Percentiles rank a stretch among this genome's conserved stretches.
Conservation (phyloP, 35 echinoderm and acorn worm species). For the Lytechinus variegatus region DNA sequence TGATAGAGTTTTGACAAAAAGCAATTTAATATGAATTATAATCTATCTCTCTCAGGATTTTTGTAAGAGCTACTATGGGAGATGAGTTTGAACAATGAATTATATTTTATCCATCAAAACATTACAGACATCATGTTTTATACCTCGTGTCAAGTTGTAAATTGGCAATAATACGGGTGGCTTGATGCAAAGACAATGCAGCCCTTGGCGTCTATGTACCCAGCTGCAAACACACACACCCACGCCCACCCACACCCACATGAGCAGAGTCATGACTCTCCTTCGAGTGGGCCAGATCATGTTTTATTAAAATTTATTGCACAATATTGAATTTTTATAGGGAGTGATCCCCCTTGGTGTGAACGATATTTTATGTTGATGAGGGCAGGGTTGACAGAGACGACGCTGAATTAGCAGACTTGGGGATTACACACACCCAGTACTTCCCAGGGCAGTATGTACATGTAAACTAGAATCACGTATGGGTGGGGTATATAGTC, state of each 20-base stretch:
- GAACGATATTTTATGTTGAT: slow-evolving; percentile 45
- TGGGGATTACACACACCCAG: neutral
- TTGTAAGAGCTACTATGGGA: too few species aligned
- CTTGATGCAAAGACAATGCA: neutral
- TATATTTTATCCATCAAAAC: too few species aligned
- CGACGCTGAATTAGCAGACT: neutral
- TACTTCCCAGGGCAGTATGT: neutral
- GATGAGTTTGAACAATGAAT: too few species aligned
- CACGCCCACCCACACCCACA: neutral
- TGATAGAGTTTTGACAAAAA: too few species aligned
- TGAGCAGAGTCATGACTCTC: neutral
- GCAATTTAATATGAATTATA: too few species aligned
- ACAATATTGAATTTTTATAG: slow-evolving; percentile 54
- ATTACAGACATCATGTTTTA: too few species aligned
- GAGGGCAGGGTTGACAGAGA: neutral
- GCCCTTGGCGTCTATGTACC: neutral
- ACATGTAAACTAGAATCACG: neutral
- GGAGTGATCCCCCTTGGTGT: neutral
- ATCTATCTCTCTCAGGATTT: too few species aligned
- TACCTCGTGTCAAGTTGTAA: neutral
- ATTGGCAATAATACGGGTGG: slow-evolving; percentile 6
- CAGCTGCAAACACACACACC: neutral
- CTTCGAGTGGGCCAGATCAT: neutral
- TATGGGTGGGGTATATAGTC: neutral
- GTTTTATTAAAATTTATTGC: slow-evolving; percentile 46